Percentiles rank a stretch among this genome's conserved stretches.
Conservation (phyloP, 2,113 vertebrate genomes). For the Nyctereutes procyonoides region DNA sequence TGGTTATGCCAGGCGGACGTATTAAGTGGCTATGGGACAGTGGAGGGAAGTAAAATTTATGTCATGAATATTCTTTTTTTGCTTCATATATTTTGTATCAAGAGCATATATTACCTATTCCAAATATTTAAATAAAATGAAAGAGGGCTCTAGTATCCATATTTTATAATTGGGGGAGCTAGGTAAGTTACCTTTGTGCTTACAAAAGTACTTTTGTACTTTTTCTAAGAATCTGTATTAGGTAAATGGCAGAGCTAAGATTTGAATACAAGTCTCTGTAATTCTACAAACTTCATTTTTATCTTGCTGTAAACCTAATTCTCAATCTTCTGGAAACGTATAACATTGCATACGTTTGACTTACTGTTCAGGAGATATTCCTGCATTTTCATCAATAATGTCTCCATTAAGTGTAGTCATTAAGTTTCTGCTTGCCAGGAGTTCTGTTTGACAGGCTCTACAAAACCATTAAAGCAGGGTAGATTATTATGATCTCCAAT, state of each 20-base stretch:
- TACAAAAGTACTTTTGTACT: no score
- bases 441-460: neutral
- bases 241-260: neutral
- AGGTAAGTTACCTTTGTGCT: neutral
- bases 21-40: neutral
- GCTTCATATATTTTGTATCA: neutral
- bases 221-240: neutral
- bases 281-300: neutral
- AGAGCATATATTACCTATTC: neutral
- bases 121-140: neutral
- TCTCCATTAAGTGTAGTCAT: constrained; percentile 14
- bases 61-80: neutral
- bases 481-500: neutral
- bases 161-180: neutral
- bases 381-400: neutral
- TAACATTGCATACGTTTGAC: neutral
- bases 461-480: neutral
- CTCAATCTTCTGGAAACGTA: neutral
- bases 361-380: neutral
- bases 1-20: neutral
- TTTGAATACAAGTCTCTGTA: neutral
- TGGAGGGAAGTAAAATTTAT: neutral
- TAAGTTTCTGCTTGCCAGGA: neutral
- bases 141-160: neutral
- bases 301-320: neutral